A percentile compares a stretch with the other conserved stretches of the same genome.
phyloP scores from a whole-genome alignment of 2,888 invertebrate genomes.

The Nephrotoma appendiculata region DNA sequence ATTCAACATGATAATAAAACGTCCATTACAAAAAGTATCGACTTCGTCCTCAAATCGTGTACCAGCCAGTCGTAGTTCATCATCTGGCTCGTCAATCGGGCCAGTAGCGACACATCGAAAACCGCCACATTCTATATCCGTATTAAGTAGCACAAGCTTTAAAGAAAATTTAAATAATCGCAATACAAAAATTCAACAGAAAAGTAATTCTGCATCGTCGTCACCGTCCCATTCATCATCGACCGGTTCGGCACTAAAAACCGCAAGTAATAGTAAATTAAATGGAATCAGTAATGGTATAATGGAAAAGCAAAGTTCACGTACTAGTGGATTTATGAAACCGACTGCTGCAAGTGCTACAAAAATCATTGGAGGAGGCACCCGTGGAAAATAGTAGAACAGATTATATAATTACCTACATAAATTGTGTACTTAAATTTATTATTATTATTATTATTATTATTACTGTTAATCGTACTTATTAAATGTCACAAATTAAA shows the following conservation, averaged over 20 bases:
- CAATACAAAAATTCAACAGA: neutral
- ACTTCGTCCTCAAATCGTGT: constrained; percentile 27
- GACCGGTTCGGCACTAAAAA: neutral
- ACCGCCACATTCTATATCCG: constrained; percentile 17
- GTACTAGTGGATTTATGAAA: constrained; percentile 59
- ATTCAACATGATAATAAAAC: constrained; percentile 12
- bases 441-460: neutral
- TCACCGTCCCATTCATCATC: neutral
- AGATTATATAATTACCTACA: neutral
- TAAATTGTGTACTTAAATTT: neutral
- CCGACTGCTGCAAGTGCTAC: constrained; percentile 75
- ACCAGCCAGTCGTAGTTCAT: constrained; percentile 42
- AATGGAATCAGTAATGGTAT: neutral
- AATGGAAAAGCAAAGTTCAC: constrained; percentile 7
- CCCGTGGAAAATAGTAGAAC: neutral
- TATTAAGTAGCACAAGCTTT: constrained; percentile 30
- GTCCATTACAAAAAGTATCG: constrained; percentile 11
- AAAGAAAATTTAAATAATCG: constrained; percentile 29
- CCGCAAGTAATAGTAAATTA: neutral
- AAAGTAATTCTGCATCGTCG: neutral
- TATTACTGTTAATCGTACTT: neutral
- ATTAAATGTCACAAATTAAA: neutral
- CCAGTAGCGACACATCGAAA: constrained; percentile 24
- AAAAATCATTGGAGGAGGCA: constrained; percentile 33
- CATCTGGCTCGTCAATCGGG: constrained; percentile 43